phyloP scores from a whole-genome alignment of 2,797 vertebrate genomes.

The Enteromius argenteus region DNA sequence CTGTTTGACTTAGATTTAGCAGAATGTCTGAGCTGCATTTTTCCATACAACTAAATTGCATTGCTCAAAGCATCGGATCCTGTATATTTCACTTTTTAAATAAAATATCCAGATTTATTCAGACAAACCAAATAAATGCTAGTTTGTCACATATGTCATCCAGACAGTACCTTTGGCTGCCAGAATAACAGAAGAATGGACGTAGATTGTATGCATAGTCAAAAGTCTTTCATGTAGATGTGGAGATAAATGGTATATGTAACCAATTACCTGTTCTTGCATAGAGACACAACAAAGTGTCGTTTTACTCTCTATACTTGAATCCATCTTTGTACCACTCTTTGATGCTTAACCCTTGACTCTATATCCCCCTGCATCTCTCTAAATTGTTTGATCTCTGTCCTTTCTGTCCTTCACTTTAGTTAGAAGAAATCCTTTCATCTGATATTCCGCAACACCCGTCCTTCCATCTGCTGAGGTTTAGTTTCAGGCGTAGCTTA shows the following conservation, averaged over 20 bases:
- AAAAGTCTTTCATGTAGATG: neutral
- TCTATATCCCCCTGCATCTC: conserved; percentile 12
- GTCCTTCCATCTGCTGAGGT: conserved; percentile 14
- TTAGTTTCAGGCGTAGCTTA: conserved; percentile 25
- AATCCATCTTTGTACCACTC: neutral
- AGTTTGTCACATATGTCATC: neutral
- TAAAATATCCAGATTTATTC: neutral
- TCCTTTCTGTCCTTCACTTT: conserved; percentile 49
- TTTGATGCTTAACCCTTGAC: conserved; percentile 51
- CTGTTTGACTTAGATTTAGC: neutral
- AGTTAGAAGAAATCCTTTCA: conserved; percentile 36
- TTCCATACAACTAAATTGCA: neutral
- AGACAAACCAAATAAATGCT: neutral
- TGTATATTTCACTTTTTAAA: neutral
- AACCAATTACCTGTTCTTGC: conserved; percentile 14
- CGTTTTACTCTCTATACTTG: conserved; percentile 29
- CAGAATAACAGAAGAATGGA: conserved; percentile 1
- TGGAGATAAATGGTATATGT: neutral
- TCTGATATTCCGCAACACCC: conserved; percentile 35
- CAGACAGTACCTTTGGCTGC: neutral
- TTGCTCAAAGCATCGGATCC: neutral
- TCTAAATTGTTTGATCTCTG: conserved; percentile 47
- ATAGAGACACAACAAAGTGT: conserved; percentile 27
- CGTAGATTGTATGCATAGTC: neutral
- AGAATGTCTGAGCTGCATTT: neutral